A percentile compares a stretch with the other conserved stretches of the same genome.
Conservation (phyloP, 2,888 invertebrate genomes). For the Lasioglossum oenotherae region DNA sequence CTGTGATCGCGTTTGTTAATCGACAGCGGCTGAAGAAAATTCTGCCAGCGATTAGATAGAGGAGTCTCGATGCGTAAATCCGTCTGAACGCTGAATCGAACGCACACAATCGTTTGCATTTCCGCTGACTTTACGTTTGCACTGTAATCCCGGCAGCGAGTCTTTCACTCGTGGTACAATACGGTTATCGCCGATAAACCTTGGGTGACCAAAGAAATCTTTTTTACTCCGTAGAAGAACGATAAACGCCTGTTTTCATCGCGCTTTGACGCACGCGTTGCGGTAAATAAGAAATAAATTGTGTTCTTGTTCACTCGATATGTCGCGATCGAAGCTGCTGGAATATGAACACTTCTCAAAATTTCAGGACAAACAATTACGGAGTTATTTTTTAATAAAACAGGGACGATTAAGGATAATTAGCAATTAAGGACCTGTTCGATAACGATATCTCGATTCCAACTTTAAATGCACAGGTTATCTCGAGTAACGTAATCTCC, state of each 20-base stretch:
- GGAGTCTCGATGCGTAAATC: background rate
- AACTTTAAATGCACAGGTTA: background rate
- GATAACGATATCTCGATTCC: background rate
- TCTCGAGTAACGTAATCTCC: background rate
- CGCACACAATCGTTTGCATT: background rate
- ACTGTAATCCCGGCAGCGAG: background rate
- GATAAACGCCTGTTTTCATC: conserved; percentile 32
- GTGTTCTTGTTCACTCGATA: too few species aligned
- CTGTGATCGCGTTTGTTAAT: background rate
- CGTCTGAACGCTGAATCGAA: background rate
- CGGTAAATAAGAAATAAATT: background rate
- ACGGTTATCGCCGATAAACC: conserved; percentile 40
- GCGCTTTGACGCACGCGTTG: background rate
- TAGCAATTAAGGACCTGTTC: background rate
- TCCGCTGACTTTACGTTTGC: background rate
- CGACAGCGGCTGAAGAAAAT: background rate
- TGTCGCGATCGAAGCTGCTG: background rate
- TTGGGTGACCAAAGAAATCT: conserved; percentile 38
- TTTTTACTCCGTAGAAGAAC: conserved; percentile 11
- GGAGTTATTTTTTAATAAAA: background rate
- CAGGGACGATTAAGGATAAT: background rate
- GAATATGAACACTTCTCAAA: background rate
- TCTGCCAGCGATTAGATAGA: background rate
- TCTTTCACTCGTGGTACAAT: background rate
- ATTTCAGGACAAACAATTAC: too few species aligned